phyloP scores from a whole-genome alignment of 2,888 invertebrate genomes.

The Plagodis dolabraria region DNA sequence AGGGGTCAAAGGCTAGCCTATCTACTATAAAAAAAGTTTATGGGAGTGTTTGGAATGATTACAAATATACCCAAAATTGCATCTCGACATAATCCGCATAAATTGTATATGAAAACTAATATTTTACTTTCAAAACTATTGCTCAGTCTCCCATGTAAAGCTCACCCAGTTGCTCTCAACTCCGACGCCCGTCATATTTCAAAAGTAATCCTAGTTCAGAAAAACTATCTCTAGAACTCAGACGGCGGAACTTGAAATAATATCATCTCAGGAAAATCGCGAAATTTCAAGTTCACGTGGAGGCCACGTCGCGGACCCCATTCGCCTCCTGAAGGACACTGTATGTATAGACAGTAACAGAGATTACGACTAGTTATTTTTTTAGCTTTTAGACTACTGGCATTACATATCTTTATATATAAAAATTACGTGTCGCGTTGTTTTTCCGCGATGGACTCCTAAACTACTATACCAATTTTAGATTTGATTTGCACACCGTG shows the following conservation, averaged over 20 bases:
- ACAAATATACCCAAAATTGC: too few relatives aligned
- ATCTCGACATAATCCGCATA: too few relatives aligned
- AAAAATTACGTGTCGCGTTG: too few relatives aligned
- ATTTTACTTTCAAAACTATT: constrained; percentile 18
- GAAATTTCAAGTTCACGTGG: constrained; percentile 49
- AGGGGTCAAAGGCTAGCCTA: too few relatives aligned
- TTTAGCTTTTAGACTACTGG: not conserved
- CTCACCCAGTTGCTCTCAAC: constrained; percentile 20
- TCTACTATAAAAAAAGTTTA: too few relatives aligned
- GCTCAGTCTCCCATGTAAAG: constrained; percentile 18
- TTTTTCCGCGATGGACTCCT: too few relatives aligned
- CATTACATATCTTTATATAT: too few relatives aligned
- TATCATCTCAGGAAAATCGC: constrained; percentile 40
- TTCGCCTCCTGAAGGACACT: constrained; percentile 7
- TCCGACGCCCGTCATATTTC: constrained; percentile 24
- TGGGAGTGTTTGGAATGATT: too few relatives aligned
- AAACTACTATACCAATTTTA: too few relatives aligned
- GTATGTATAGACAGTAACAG: constrained; percentile 7
- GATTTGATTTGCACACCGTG: too few relatives aligned
- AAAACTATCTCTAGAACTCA: constrained; percentile 29
- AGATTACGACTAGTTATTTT: not conserved
- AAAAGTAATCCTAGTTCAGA: constrained; percentile 36
- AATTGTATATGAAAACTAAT: not conserved
- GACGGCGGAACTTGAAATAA: constrained; percentile 42
- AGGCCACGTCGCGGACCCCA: constrained; percentile 37